A percentile compares a stretch with the other conserved stretches of the same genome.
These are phyloP conservation scores for Diadegma fenestrale DNA, from an alignment of 2,888 invertebrate species.

Conservation along the genomic window DNA sequence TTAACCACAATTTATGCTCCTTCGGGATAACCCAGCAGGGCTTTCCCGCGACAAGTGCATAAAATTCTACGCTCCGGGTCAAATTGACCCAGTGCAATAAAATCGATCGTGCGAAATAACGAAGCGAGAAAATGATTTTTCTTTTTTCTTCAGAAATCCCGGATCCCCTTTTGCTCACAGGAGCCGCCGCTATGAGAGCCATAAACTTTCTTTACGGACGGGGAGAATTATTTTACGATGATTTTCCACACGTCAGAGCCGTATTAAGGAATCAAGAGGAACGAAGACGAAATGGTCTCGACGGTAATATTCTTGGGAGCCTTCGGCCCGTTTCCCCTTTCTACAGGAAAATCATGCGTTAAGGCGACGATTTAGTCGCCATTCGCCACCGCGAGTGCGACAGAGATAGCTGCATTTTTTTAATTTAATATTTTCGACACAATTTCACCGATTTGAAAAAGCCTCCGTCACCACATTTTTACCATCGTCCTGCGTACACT, in stretches of 20 bases:
- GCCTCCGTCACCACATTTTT: no score
- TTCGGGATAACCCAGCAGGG: no score
- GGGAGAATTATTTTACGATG: slow-evolving; percentile 88
- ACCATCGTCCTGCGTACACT: no score
- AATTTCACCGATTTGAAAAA: no score
- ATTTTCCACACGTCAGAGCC: slow-evolving; percentile 88
- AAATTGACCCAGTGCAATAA: background rate
- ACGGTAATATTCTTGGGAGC: slow-evolving; percentile 88
- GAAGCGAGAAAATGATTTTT: background rate
- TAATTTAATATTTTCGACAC: no score
- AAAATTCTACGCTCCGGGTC: no score
- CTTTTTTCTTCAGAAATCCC: slow-evolving; percentile 79
- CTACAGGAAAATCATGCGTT: slow-evolving; percentile 81
- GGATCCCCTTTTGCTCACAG: slow-evolving; percentile 88
- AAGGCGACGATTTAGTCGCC: no score
- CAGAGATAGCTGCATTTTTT: no score
- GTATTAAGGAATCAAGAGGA: slow-evolving; percentile 88
- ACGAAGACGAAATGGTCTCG: slow-evolving; percentile 87
- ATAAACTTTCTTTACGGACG: slow-evolving; percentile 86
- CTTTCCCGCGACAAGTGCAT: no score
- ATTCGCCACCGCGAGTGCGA: no score
- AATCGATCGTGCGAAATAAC: slow-evolving; percentile 1
- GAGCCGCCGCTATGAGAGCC: slow-evolving; percentile 87
- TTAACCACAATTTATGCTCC: no score
- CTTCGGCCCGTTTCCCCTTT: slow-evolving; percentile 88